Evolutionary conservation across 2,797 vertebrate species (phyloP), one percentile per base, ranked within the genome.

Genomic region (Phrynocephalus forsythii): DNA sequence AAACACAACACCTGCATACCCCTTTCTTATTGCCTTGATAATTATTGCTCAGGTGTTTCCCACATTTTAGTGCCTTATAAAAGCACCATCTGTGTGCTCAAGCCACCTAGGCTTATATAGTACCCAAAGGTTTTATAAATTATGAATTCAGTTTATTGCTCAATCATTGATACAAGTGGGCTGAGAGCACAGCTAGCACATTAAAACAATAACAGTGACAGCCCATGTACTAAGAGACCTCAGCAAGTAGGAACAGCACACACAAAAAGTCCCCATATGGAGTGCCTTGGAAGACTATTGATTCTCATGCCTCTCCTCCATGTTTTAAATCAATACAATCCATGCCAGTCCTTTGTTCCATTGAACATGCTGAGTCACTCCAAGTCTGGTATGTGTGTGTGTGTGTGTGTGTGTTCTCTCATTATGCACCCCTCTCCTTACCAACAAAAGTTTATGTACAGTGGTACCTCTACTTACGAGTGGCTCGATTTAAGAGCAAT

Each of bases 21-120:
- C 15, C 24, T 22, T 15, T 5, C 30, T 72, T 71, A 80, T 73
- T 63, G 33, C 24, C 24, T 30, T 86, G 18, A 81, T 9, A 81
- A 86, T 63, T 28, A n/a, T 28, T 11, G 10, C 16, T 81, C 78
- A 86, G 68, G 85, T 72, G 67, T 24, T 72, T 79, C 78, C 33
- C 73, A 33, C 22, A 26, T 71, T 63, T 79, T 18, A 44, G 48
- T 78, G 33, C 20, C 33, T 50, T 66, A 13, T 66, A 72, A 66
- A 88, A 84, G 52, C 24, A 73, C 68, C 60, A 52, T 26, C 13
- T 63, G 10, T 33, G 26, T 66, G 22, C 56, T 77, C 8, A 63
- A 84, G 44, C 33, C 33, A 67, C n/a, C 26, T 22, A 6, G 11
- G 8, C 16, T 60, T 71, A 78, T 63, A 22, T 79, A 69, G 66